A percentile compares a stretch with the other conserved stretches of the same genome.
phyloP scores from a whole-genome alignment of 1,140 invertebrate genomes.

The Stegodyphus mimosarum region DNA sequence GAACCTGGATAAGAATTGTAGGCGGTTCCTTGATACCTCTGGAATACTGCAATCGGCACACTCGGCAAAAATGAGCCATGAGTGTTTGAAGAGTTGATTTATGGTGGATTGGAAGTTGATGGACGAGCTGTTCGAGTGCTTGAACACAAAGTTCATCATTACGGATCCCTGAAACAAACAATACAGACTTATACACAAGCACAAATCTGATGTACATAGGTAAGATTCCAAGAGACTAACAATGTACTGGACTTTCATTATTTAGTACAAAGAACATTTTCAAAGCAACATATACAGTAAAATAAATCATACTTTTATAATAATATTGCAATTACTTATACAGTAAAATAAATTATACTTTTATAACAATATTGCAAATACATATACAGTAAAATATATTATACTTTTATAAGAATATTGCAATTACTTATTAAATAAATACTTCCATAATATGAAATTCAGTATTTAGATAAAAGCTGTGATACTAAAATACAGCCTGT shows the following conservation, averaged over 20 bases:
- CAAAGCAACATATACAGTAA: too few species aligned
- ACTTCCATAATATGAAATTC: too few species aligned
- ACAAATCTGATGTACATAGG: not conserved
- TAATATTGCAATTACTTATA: too few species aligned
- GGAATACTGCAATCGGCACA: conserved; percentile 77
- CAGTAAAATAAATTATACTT: too few species aligned
- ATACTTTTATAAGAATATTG: too few species aligned
- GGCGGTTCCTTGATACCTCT: conserved; percentile 77
- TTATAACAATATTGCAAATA: too few species aligned
- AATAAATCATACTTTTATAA: too few species aligned
- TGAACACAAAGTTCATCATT: conserved; percentile 75
- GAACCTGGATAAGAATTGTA: conserved; percentile 78
- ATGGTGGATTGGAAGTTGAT: conserved; percentile 77
- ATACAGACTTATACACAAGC: not conserved
- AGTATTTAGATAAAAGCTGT: too few species aligned
- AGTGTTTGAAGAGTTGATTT: conserved; percentile 76
- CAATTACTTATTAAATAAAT: too few species aligned
- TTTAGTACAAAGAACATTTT: too few species aligned
- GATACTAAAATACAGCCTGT: too few species aligned
- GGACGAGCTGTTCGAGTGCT: conserved; percentile 72
- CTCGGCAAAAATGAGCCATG: conserved; percentile 80
- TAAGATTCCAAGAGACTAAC: not conserved
- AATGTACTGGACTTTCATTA: not conserved
- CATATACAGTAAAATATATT: too few species aligned
- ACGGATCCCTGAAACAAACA: conserved; percentile 68